Percentiles rank a stretch among this genome's conserved stretches.
Conservation (phyloP, 2,888 invertebrate genomes). For the Cantharis flavilabris region DNA sequence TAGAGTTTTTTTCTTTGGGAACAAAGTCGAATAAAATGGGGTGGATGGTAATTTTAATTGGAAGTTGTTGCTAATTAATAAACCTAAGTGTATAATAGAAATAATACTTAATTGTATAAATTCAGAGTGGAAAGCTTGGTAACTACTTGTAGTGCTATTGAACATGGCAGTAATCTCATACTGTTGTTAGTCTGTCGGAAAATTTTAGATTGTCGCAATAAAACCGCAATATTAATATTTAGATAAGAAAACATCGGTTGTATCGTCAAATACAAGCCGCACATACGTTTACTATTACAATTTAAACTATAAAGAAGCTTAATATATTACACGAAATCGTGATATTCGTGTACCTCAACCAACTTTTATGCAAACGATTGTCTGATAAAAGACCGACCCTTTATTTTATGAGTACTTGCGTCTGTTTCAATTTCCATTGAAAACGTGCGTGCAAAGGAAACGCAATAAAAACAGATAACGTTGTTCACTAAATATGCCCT, state of each 20-base stretch:
- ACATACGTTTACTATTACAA: conserved; percentile 10
- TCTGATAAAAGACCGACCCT: conserved; percentile 37
- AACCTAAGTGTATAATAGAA: not conserved
- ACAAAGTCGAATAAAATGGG: not conserved
- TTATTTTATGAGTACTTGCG: conserved; percentile 39
- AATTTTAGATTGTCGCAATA: conserved; percentile 10
- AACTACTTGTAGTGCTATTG: not conserved
- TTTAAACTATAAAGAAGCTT: conserved; percentile 9
- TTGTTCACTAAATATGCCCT: conserved; percentile 38
- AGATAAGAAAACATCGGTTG: not conserved
- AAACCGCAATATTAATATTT: conserved; percentile 1
- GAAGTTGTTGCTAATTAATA: not conserved
- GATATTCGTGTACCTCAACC: conserved; percentile 35
- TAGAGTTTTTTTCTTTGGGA: not conserved
- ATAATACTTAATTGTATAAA: conserved; percentile 6
- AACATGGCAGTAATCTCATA: conserved; percentile 4
- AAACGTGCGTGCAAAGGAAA: conserved; percentile 37
- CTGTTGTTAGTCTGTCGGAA: not conserved
- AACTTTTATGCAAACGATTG: conserved; percentile 35
- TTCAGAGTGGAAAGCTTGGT: conserved; percentile 1
- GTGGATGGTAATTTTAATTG: not conserved
- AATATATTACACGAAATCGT: conserved; percentile 22
- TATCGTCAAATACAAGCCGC: conserved; percentile 10
- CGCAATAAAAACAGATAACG: conserved; percentile 39
- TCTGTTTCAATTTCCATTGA: conserved; percentile 39